Base-by-base conservation (phyloP, 2,888 invertebrate genomes). In the Phortica okadai region DNA sequence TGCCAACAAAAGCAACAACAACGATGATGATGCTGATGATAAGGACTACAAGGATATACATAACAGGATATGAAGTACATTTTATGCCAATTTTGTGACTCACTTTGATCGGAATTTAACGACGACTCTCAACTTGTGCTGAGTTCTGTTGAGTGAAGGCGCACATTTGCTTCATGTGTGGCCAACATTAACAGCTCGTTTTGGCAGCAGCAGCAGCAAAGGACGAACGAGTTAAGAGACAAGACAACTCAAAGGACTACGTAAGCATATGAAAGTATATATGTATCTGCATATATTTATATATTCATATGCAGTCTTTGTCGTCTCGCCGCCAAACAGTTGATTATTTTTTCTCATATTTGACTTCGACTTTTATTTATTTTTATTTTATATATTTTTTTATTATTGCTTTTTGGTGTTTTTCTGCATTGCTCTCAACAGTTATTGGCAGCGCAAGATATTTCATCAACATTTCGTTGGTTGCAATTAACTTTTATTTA, bases 11-110 rank as follows among this genome's bases (percentile, higher is more conserved):
- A 21, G 33, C 64, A 64, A 11, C 64, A 59, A 76, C 72, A 75
- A 75, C 77, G 77, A 80, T 79, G 76, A 78, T 78, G 76, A 78
- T 79, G 33, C 2, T 33, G 33, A 33, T 33, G 33, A 33, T 33
- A 33, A 33, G 33, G 33, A 33, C 33, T 50, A 5, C 59, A 59
- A 16, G 21, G 16, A 16, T 5, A 59, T n/a, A 7, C 8, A 59
- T 59, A 8, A 59, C 16, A 8, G 25, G 44, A 81, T 78, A 88
- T 82, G 84, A 86, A 82, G 81, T 82, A 81, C 79, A 86, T 85
- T 88, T 88, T 83, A 82, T 86, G 85, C 75, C 85, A 85, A 85
- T 86, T 88, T 86, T 76, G 79, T 78, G 79, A 77, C 45, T 69
- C 76, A 67, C 73, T 73, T 77, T 80, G 85, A 86, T 83, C 86